Conservation (phyloP, 2,113 vertebrate species). For the Blennius ocellaris region DNA sequence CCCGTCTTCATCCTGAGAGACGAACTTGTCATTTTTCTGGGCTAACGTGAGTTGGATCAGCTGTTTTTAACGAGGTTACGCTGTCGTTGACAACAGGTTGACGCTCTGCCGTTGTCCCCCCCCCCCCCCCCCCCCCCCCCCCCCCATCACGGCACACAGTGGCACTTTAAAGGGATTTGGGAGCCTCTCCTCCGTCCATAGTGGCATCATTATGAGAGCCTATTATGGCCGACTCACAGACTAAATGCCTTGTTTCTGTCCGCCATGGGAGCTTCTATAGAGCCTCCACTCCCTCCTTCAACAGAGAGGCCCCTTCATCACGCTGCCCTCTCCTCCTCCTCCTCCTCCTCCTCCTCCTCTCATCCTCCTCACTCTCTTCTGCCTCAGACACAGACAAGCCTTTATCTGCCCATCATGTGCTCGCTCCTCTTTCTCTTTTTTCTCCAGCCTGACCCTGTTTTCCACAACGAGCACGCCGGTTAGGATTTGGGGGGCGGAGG, state of each 20-base stretch:
- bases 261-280: conserved; percentile 69
- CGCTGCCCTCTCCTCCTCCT: conserved; percentile 51
- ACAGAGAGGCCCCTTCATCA: conserved; percentile 78
- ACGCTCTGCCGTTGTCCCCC: not conserved
- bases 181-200: conserved; percentile 43
- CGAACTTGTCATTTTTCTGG: no score
- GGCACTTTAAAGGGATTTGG: conserved; percentile 54
- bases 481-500: conserved; percentile 46
- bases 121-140: not conserved
- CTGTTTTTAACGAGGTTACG: no score
- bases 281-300: conserved; percentile 59
- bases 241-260: conserved; percentile 73
- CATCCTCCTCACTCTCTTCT: conserved; percentile 48
- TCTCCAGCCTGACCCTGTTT: conserved; percentile 71
- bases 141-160: conserved; percentile 13
- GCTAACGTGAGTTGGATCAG: no score
- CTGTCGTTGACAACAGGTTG: no score
- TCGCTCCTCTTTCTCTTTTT: conserved; percentile 53
- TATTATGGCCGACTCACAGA: conserved; percentile 68
- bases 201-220: conserved; percentile 70
- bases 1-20: no score
- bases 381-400: conserved; percentile 74
- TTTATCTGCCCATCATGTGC: conserved; percentile 81
- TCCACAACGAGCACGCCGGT: conserved; percentile 52
- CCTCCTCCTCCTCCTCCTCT: conserved; percentile 50